These are phyloP conservation scores for Hipposideros larvatus DNA, from an alignment of 2,797 vertebrate genomes.

Conservation along the genomic window DNA sequence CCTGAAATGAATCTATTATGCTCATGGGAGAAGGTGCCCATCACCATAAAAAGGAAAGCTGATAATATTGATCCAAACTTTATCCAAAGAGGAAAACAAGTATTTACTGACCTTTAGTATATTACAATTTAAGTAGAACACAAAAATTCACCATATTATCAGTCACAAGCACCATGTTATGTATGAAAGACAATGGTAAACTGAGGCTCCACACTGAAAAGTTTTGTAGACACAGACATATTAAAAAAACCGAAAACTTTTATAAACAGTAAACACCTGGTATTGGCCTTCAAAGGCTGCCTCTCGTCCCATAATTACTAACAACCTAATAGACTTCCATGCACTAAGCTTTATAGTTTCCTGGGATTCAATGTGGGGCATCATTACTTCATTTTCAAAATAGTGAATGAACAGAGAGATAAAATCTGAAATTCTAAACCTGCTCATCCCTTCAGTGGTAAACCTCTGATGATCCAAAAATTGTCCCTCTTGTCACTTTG, in stretches of 20 bases:
- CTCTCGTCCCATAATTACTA: slow-evolving; percentile 12
- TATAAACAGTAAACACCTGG: slow-evolving; percentile 24
- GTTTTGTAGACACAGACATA: neutral
- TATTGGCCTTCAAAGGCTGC: neutral
- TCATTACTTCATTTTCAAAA: slow-evolving; percentile 39
- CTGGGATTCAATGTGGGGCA: neutral
- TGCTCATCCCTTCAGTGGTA: neutral
- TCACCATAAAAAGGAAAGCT: slow-evolving; percentile 51
- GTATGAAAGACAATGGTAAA: neutral
- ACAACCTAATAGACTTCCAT: neutral
- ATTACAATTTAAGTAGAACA: neutral
- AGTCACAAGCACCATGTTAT: neutral
- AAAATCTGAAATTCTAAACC: slow-evolving; percentile 36
- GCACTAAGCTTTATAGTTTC: neutral
- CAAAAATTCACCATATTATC: neutral
- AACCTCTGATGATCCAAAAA: slow-evolving; percentile 46
- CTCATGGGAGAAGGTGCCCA: neutral
- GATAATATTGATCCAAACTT: neutral
- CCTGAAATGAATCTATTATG: neutral
- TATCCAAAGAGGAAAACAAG: neutral
- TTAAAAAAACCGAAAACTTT: neutral
- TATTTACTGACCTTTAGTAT: neutral
- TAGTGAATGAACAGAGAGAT: slow-evolving; percentile 18
- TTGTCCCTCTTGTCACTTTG: slow-evolving; percentile 1
- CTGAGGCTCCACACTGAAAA: neutral